Evolutionary conservation across 1,140 invertebrate species (phyloP).

Genomic region (Phortica variegata): DNA sequence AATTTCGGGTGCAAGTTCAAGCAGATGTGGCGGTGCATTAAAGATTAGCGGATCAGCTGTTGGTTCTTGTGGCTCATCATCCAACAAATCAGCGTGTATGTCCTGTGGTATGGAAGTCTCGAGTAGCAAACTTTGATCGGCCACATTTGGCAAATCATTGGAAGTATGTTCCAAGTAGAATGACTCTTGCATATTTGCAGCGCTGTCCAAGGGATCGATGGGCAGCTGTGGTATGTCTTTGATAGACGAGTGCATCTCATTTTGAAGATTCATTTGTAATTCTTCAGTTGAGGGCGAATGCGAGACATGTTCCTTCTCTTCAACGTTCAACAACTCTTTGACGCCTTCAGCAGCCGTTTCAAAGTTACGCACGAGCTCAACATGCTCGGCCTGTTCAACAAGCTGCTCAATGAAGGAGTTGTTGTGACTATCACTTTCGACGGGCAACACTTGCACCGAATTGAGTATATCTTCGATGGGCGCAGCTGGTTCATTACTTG

Average conservation of each 20-base stretch:
- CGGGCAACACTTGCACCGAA: constrained; percentile 43
- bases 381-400: neutral
- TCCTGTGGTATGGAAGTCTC: constrained; percentile 16
- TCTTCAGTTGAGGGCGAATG: constrained; percentile 49
- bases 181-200: constrained; percentile 40
- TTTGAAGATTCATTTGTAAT: constrained; percentile 29
- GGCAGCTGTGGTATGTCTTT: constrained; percentile 16
- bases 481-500: constrained; percentile 11
- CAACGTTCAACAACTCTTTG: constrained; percentile 39
- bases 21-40: constrained; percentile 20
- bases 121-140: constrained; percentile 26
- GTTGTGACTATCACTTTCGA: constrained; percentile 3
- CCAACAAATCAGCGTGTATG: too few species aligned
- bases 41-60: too few species aligned
- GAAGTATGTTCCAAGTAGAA: constrained; percentile 44
- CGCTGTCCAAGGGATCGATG: constrained; percentile 20
- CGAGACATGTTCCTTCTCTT: constrained; percentile 47
- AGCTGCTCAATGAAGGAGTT: constrained; percentile 21
- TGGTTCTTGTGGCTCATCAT: too few species aligned
- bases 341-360: constrained; percentile 6
- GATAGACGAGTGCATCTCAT: constrained; percentile 18
- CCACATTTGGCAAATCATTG: constrained; percentile 19
- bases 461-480: constrained; percentile 49
- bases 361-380: neutral
- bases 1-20: constrained; percentile 33